Percentiles rank a stretch among this genome's conserved stretches.
These are phyloP conservation scores for Caenorhabditis latens DNA, from an alignment of 1,140 invertebrate species.

Conservation along the genomic window DNA sequence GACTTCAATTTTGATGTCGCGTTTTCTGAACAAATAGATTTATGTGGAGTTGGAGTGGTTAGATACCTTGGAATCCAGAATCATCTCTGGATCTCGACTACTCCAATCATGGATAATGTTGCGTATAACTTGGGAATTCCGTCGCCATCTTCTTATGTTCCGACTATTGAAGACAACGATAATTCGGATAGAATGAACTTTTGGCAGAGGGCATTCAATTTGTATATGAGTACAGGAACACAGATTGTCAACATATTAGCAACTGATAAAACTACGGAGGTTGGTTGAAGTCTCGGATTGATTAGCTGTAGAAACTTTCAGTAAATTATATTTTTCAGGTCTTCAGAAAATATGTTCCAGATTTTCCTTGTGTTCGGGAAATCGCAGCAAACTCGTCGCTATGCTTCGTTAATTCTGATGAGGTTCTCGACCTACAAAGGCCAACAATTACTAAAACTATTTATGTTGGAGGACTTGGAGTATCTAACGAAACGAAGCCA, in stretches of 20 bases:
- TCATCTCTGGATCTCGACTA: constrained; percentile 66
- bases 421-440: constrained; percentile 65
- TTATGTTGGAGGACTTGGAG: constrained; percentile 67
- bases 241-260: constrained; percentile 34
- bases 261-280: constrained; percentile 50
- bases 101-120: constrained; percentile 63
- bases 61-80: constrained; percentile 65
- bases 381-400: constrained; percentile 64
- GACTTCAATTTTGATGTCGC: constrained; percentile 63
- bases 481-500: constrained; percentile 58
- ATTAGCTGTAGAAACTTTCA: no score
- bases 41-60: constrained; percentile 66
- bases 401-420: constrained; percentile 67
- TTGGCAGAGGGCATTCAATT: constrained; percentile 63
- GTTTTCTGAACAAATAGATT: constrained; percentile 65
- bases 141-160: constrained; percentile 63
- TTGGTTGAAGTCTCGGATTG: not conserved
- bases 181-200: constrained; percentile 63
- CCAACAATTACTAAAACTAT: constrained; percentile 67
- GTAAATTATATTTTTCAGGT: constrained; percentile 37
- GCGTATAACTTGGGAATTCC: constrained; percentile 67
- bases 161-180: constrained; percentile 66
- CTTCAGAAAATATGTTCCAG: constrained; percentile 57
- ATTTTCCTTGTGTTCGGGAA: constrained; percentile 67
- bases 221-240: constrained; percentile 56